Evolutionary conservation across 2,797 vertebrate species (phyloP).

Genomic region (Mormyrops boulengeri): DNA sequence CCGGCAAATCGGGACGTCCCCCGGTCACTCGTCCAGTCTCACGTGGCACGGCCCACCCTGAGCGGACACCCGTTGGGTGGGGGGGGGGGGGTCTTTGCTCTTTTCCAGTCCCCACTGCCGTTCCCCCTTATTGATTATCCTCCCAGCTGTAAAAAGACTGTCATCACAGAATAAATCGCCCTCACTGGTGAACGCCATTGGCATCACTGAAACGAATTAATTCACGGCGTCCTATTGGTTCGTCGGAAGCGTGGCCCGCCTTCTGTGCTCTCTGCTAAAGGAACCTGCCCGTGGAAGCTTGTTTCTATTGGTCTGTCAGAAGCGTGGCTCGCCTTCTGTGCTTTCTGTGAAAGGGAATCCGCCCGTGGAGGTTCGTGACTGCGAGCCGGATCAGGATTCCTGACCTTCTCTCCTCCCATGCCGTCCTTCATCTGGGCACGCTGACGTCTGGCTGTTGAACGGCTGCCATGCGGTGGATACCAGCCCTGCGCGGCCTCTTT

Average conservation of each 20-base stretch:
- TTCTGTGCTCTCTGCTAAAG: not conserved
- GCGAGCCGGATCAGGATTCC: conserved; percentile 49
- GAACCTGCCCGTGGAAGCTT: not conserved
- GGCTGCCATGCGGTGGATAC: conserved; percentile 61
- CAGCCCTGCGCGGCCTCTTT: conserved; percentile 52
- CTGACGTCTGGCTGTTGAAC: conserved; percentile 59
- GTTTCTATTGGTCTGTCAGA: not conserved
- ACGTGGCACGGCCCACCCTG: not conserved
- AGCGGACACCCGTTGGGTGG: not conserved
- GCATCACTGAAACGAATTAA: not conserved
- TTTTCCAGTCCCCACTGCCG: conserved; percentile 33
- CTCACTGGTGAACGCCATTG: not conserved
- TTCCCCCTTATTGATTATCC: conserved; percentile 29
- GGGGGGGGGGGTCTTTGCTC: conserved; percentile 21
- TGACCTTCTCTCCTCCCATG: conserved; percentile 56
- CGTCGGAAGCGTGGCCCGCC: not conserved
- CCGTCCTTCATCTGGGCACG: conserved; percentile 60
- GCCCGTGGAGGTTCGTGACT: conserved; percentile 37
- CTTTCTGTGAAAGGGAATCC: conserved; percentile 46
- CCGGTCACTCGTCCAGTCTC: not conserved
- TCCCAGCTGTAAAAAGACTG: not conserved
- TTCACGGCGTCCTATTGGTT: not conserved
- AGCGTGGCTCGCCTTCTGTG: conserved; percentile 25
- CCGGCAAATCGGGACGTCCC: not conserved
- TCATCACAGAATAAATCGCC: not conserved